phyloP scores from a whole-genome alignment of 2,888 invertebrate genomes.

The Eristalinus aeneus region DNA sequence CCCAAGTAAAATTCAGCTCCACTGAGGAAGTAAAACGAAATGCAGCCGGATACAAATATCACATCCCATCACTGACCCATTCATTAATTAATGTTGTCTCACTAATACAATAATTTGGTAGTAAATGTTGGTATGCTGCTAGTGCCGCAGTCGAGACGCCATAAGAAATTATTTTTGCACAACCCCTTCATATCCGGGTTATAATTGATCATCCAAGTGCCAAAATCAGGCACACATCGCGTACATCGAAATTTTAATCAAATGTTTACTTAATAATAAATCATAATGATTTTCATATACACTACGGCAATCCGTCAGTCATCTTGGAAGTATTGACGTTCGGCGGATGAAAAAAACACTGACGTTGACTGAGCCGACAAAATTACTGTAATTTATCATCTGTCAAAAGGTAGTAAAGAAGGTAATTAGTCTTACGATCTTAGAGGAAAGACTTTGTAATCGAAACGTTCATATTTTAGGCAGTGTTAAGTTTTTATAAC shows the following conservation, averaged over 20 bases:
- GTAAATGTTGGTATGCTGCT: background rate
- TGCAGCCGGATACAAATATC: background rate
- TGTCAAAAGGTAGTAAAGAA: slow-evolving; percentile 8
- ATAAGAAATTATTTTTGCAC: slow-evolving; percentile 9
- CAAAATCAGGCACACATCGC: background rate
- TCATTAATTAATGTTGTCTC: slow-evolving; percentile 3
- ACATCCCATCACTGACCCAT: background rate
- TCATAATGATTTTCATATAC: background rate
- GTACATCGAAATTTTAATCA: background rate
- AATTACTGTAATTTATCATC: slow-evolving; percentile 26
- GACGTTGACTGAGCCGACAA: background rate
- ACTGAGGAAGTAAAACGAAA: too few relatives aligned
- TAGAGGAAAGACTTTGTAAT: background rate
- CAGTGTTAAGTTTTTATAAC: background rate
- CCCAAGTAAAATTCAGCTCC: too few relatives aligned
- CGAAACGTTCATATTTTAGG: too few relatives aligned
- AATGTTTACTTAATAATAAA: slow-evolving; percentile 19
- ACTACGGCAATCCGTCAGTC: background rate
- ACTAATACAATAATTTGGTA: slow-evolving; percentile 23
- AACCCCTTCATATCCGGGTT: slow-evolving; percentile 30
- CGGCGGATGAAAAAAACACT: slow-evolving; percentile 7
- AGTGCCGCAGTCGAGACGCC: background rate
- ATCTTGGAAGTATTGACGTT: background rate
- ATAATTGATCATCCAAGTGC: slow-evolving; percentile 3
- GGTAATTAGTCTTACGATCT: background rate